Evolutionary conservation across 1,140 invertebrate genomes (phyloP), one percentile per base, ranked within the genome.

Genomic region (Solenopsis invicta): DNA sequence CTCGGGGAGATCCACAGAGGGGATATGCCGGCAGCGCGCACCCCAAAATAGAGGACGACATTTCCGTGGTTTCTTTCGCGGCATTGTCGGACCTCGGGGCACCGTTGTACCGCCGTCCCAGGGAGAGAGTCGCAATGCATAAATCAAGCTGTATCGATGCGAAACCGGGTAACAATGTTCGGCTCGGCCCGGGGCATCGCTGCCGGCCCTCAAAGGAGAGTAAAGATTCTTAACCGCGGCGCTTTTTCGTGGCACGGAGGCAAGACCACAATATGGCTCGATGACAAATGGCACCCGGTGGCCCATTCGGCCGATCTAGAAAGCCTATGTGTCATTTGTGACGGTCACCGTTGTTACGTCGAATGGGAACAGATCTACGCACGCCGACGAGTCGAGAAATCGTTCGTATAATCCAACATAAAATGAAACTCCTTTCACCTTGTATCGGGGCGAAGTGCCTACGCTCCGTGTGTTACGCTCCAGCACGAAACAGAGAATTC

Each of bases 281-380:
- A 94, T 95, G 95, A 95, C 94, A 95, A 95, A 95, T 95, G 93
- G 94, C 90, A 92, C 50, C 77, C 91, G 71, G 64, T 88, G 80
- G 76, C 85, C 89, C 37, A 84, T 91, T 78, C 78, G 86, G 62
- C 75, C 76, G 66, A 89, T 52, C 71, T 66, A 12, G 64, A 85
- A 91, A 90, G 91, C 56, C 87, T 88, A 85, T 89, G 89, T 82
- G 91, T 91, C 91, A 91, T 89, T 66, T 80, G 80, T 67, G 75
- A 90, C 86, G 88, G 91, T 91, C 81, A 61, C 62, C 84, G 82
- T 75, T 77, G 80, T 84, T 66, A 67, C 64, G 18, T 56, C 67
- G 59, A 71, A 56, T 45, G 50, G 54, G 62, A 77, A 74, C 50
- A 76, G 71, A 50, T 61, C 78, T 18, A 85, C 86, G 66, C 80